phyloP scores from a whole-genome alignment of 1,140 invertebrate genomes.

The Neodiprion fabricii region DNA sequence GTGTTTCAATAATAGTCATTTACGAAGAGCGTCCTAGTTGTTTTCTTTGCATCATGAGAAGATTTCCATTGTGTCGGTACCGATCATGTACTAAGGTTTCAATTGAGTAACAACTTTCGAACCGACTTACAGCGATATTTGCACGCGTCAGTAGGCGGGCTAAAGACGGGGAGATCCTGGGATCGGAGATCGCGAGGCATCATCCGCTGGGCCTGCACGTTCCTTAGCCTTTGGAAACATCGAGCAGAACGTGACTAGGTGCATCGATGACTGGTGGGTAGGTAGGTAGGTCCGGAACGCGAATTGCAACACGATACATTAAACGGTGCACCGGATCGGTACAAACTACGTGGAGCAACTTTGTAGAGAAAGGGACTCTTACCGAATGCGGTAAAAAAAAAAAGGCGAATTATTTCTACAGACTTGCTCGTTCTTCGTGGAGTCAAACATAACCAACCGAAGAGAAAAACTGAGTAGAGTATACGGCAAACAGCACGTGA shows the following conservation, averaged over 20 bases:
- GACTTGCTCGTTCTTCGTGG: no score
- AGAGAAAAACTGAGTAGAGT: no score
- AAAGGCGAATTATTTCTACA: no score
- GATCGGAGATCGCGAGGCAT: neutral
- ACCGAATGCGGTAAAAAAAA: neutral
- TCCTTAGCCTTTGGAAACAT: neutral
- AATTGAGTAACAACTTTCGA: neutral
- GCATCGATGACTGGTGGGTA: neutral
- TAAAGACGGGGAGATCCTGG: neutral
- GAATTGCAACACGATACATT: neutral
- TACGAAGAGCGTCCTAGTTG: no score
- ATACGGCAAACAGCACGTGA: no score
- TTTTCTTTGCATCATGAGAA: no score
- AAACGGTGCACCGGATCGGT: neutral
- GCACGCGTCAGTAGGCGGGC: no score
- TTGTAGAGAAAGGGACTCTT: neutral
- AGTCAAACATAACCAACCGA: no score
- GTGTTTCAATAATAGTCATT: no score
- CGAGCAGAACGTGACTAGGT: neutral
- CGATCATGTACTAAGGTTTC: neutral
- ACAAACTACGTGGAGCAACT: neutral
- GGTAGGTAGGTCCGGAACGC: neutral
- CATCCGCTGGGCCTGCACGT: neutral
- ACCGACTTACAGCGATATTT: no score
- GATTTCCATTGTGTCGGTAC: no score